These are phyloP conservation scores for Pedicia rivosa DNA, from an alignment of 2,888 invertebrate species.

Conservation along the genomic window DNA sequence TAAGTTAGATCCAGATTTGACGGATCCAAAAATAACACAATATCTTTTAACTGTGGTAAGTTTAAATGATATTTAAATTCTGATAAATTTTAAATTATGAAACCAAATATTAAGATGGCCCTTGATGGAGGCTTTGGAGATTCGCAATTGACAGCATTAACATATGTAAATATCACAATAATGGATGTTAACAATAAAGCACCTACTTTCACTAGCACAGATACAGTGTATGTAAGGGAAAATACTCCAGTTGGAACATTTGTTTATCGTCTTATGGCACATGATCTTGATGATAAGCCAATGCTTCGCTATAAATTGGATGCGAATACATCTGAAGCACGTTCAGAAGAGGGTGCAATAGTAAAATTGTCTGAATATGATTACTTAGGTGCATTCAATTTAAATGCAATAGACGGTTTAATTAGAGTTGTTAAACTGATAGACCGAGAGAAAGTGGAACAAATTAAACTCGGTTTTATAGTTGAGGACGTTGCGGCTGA, in stretches of 20 bases:
- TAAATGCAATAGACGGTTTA: conserved; percentile 62
- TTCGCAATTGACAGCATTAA: conserved; percentile 51
- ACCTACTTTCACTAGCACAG: conserved; percentile 56
- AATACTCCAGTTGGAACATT: conserved; percentile 67
- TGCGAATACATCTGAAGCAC: conserved; percentile 51
- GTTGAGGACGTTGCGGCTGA: conserved; percentile 77
- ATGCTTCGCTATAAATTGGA: conserved; percentile 63
- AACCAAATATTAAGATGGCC: conserved; percentile 37
- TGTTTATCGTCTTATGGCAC: conserved; percentile 53
- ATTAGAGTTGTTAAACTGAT: conserved; percentile 49
- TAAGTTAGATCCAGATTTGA: conserved; percentile 72
- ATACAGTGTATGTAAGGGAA: conserved; percentile 50
- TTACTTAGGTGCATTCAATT: conserved; percentile 52
- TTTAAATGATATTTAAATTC: conserved; percentile 16
- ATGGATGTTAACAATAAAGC: conserved; percentile 86
- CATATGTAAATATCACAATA: conserved; percentile 69
- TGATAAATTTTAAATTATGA: background rate
- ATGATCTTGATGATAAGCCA: conserved; percentile 66
- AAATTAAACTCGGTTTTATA: conserved; percentile 53
- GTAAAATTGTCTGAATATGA: conserved; percentile 57
- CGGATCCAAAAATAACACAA: conserved; percentile 51
- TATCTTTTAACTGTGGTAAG: conserved; percentile 53
- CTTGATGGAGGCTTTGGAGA: conserved; percentile 78
- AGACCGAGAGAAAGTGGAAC: conserved; percentile 72
- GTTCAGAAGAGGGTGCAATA: conserved; percentile 64